These are phyloP conservation scores for Sminthurinus signatus DNA, from an alignment of 1,140 invertebrate genomes.

Conservation along the genomic window DNA sequence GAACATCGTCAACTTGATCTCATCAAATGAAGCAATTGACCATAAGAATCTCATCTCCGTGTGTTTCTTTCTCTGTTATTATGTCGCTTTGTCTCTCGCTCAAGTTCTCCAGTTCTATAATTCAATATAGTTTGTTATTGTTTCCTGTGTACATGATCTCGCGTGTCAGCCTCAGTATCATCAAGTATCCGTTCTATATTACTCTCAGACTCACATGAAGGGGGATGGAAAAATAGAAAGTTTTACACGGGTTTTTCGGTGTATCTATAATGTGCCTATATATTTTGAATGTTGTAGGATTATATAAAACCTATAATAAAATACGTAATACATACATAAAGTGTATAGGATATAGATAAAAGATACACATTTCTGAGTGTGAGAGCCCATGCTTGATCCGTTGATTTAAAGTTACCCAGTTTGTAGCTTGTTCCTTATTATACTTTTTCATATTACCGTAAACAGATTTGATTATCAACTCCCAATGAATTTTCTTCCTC, in stretches of 20 bases:
- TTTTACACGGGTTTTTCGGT: too few relatives aligned
- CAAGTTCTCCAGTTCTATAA: not conserved
- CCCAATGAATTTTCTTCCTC: not conserved
- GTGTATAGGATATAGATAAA: not conserved
- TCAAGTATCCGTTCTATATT: too few relatives aligned
- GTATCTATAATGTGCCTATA: too few relatives aligned
- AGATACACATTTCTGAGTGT: too few relatives aligned
- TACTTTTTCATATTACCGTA: constrained; percentile 19
- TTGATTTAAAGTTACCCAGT: constrained; percentile 15
- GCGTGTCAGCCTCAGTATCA: too few relatives aligned
- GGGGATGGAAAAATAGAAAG: too few relatives aligned
- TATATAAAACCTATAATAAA: too few relatives aligned
- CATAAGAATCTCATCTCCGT: constrained; percentile 16
- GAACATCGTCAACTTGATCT: constrained; percentile 22
- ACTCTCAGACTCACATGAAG: too few relatives aligned
- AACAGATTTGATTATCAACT: constrained; percentile 9
- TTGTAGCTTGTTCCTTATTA: constrained; percentile 17
- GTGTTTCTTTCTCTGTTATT: not conserved
- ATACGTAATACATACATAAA: not conserved
- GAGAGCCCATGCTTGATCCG: not conserved
- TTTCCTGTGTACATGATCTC: too few relatives aligned
- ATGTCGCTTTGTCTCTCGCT: not conserved
- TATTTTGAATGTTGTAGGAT: too few relatives aligned
- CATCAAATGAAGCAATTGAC: constrained; percentile 31
- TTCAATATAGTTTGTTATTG: constrained; percentile 7